Evolutionary conservation across 2,797 vertebrate genomes (phyloP).

Genomic region (Lepus townsendii): DNA sequence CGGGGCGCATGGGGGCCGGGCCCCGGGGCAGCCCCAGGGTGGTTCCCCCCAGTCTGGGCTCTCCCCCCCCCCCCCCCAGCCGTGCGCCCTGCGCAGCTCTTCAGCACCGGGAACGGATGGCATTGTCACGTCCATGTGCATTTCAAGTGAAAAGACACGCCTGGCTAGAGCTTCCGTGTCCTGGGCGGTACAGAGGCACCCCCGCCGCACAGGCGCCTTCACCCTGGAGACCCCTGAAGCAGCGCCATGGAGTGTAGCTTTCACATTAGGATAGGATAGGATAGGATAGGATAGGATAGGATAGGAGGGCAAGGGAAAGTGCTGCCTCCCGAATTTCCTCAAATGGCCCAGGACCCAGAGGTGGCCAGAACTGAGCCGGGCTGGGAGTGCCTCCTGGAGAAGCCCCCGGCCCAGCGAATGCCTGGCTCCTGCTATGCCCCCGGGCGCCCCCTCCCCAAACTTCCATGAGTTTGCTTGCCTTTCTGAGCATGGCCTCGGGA

Average conservation of each 20-base stretch:
- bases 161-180: background rate
- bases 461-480: background rate
- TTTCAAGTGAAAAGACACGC: background rate
- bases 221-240: conserved; percentile 45
- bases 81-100: too few species aligned
- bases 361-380: background rate
- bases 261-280: too few species aligned
- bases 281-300: too few species aligned
- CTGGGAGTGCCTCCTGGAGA: background rate
- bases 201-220: background rate
- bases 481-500: background rate
- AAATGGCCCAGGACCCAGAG: background rate
- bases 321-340: background rate
- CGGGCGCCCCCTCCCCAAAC: background rate
- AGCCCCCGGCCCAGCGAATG: background rate
- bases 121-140: too few species aligned
- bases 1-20: too few species aligned
- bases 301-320: background rate
- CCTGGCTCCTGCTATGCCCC: background rate
- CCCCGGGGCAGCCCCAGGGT: too few species aligned
- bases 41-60: too few species aligned
- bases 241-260: conserved; percentile 54
- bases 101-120: too few species aligned
- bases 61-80: too few species aligned
- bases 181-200: background rate